Evolutionary conservation across 1,140 invertebrate genomes (phyloP).

Genomic region (Heterodera schachtii): DNA sequence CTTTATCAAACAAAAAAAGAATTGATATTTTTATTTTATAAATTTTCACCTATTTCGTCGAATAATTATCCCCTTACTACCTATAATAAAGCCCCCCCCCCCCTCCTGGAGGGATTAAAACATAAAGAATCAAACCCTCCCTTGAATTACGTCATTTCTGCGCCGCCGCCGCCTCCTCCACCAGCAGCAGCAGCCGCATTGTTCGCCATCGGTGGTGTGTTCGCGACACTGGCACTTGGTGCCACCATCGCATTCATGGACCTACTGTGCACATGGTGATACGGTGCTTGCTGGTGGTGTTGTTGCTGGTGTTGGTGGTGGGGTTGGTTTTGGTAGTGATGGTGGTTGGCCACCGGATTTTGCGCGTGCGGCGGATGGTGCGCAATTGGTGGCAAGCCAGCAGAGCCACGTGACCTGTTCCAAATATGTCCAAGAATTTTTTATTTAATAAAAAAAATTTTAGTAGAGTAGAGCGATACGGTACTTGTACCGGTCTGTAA

Average conservation of each 20-base stretch:
- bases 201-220: constrained; percentile 6
- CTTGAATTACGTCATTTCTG: neutral
- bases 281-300: neutral
- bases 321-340: too few relatives aligned
- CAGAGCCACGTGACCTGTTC: neutral
- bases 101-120: too few relatives aligned
- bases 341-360: too few relatives aligned
- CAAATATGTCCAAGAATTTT: neutral
- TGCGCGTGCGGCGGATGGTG: neutral
- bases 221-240: constrained; percentile 1
- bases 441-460: neutral
- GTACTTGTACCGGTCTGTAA: too few relatives aligned
- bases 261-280: constrained; percentile 20
- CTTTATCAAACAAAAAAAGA: too few relatives aligned
- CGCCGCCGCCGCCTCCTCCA: neutral
- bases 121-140: too few relatives aligned
- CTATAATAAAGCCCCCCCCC: too few relatives aligned
- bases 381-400: constrained; percentile 19
- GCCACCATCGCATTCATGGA: constrained; percentile 29
- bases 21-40: too few relatives aligned
- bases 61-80: too few relatives aligned
- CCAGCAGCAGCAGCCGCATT: too few relatives aligned
- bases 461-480: too few relatives aligned
- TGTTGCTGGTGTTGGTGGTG: neutral
- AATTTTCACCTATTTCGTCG: too few relatives aligned